Evolutionary conservation across 2,113 vertebrate species (phyloP).

Genomic region (Raja brachyura): DNA sequence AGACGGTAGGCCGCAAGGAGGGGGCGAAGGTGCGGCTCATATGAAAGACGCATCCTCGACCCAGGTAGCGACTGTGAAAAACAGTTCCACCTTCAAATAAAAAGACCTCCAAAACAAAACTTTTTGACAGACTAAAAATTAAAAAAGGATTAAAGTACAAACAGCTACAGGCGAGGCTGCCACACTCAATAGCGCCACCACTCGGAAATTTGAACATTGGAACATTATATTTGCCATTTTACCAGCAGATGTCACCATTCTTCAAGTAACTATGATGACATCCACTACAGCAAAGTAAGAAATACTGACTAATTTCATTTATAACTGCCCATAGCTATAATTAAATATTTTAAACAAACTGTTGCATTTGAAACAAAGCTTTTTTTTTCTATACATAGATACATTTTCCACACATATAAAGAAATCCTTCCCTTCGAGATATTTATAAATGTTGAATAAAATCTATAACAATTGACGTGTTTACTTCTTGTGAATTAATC

Average conservation of each 20-base stretch:
- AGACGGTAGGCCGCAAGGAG: no score
- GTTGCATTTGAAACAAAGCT: neutral
- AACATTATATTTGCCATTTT: neutral
- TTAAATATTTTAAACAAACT: neutral
- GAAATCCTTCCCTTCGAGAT: no score
- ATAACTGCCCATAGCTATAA: neutral
- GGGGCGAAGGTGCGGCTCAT: no score
- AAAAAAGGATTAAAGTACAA: no score
- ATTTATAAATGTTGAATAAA: neutral
- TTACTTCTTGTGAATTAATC: neutral
- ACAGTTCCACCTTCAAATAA: no score
- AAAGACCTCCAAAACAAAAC: no score
- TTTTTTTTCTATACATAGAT: neutral
- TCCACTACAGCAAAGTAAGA: neutral
- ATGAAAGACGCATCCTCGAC: no score
- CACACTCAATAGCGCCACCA: no score
- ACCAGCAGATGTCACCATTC: slow-evolving; percentile 35
- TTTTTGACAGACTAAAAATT: no score
- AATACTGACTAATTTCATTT: neutral
- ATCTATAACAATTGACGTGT: neutral
- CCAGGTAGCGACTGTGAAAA: no score
- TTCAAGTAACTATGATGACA: neutral
- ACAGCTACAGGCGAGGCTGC: no score
- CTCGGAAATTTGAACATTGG: no score
- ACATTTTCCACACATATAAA: neutral